A percentile compares a stretch with the other conserved stretches of the same genome.
These are phyloP conservation scores for Mactra quadrangularis DNA, from an alignment of 1,140 invertebrate species.

Conservation along the genomic window DNA sequence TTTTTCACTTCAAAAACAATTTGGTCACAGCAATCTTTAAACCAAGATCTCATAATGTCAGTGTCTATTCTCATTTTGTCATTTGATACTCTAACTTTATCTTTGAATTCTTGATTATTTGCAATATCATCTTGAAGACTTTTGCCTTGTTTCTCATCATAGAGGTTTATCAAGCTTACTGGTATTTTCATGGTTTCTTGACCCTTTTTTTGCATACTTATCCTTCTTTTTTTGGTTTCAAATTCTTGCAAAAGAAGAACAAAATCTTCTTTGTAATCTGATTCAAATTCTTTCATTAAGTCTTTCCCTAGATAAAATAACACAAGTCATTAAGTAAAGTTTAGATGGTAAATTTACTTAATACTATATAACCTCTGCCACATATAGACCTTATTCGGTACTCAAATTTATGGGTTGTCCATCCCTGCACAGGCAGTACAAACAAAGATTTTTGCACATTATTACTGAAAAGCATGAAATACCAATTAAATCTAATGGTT, in stretches of 20 bases:
- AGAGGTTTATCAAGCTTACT: conserved; percentile 16
- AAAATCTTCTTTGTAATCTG: conserved; percentile 45
- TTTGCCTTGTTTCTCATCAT: conserved; percentile 8
- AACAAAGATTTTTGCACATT: too few relatives aligned
- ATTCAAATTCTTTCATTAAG: conserved; percentile 18
- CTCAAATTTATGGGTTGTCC: too few relatives aligned
- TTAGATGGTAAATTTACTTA: too few relatives aligned
- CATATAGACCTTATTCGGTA: too few relatives aligned
- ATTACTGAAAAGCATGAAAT: too few relatives aligned
- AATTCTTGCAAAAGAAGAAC: conserved; percentile 37
- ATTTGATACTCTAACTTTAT: conserved; percentile 11
- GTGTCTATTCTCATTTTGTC: conserved; percentile 32
- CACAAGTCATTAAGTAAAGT: too few relatives aligned
- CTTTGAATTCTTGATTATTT: neutral
- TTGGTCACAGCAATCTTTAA: conserved; percentile 20
- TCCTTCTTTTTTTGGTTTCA: conserved; percentile 55
- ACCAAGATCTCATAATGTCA: conserved; percentile 31
- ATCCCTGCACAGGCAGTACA: too few relatives aligned
- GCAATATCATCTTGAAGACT: neutral
- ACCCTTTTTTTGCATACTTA: conserved; percentile 21
- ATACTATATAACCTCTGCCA: too few relatives aligned
- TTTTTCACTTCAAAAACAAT: conserved; percentile 27
- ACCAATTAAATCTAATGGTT: too few relatives aligned
- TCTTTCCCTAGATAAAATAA: conserved; percentile 4
- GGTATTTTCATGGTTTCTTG: conserved; percentile 50